Percentiles rank a stretch among this genome's conserved stretches.
Conservation (phyloP, 2,888 invertebrate genomes). For the Zhengitettix transpicula region DNA sequence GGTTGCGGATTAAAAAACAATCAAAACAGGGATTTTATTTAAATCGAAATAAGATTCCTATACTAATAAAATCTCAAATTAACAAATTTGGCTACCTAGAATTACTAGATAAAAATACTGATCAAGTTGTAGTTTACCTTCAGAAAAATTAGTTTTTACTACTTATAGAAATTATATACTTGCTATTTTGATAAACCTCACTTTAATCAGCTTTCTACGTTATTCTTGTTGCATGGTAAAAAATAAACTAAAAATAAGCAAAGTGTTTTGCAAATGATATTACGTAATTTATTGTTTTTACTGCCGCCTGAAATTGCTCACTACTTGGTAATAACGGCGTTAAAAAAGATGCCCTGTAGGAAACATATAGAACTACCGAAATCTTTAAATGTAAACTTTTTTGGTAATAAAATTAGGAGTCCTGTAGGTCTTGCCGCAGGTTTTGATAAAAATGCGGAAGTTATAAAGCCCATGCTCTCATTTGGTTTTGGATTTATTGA, state of each 20-base stretch:
- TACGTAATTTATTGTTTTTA: not conserved
- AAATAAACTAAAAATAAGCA: not conserved
- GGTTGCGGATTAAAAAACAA: too few relatives aligned
- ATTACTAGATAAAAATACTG: too few relatives aligned
- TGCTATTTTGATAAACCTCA: too few relatives aligned
- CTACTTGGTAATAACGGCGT: not conserved
- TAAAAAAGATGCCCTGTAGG: not conserved
- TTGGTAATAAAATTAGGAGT: not conserved
- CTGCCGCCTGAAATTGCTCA: not conserved
- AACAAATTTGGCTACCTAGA: too few relatives aligned
- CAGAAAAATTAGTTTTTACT: too few relatives aligned
- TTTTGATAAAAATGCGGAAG: not conserved
- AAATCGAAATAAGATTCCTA: too few relatives aligned
- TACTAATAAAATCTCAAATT: too few relatives aligned
- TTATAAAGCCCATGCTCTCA: not conserved
- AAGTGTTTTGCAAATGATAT: too few relatives aligned
- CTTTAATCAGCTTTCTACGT: too few relatives aligned
- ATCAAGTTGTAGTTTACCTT: too few relatives aligned
- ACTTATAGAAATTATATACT: too few relatives aligned
- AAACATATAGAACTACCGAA: not conserved
- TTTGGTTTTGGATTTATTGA: not conserved
- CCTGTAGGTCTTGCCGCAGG: not conserved
- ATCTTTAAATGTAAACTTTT: not conserved
- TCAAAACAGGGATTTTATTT: too few relatives aligned
- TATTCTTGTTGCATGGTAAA: not conserved